These are phyloP conservation scores for Dasyprocta punctata DNA, from an alignment of 2,113 vertebrate species.

Conservation along the genomic window DNA sequence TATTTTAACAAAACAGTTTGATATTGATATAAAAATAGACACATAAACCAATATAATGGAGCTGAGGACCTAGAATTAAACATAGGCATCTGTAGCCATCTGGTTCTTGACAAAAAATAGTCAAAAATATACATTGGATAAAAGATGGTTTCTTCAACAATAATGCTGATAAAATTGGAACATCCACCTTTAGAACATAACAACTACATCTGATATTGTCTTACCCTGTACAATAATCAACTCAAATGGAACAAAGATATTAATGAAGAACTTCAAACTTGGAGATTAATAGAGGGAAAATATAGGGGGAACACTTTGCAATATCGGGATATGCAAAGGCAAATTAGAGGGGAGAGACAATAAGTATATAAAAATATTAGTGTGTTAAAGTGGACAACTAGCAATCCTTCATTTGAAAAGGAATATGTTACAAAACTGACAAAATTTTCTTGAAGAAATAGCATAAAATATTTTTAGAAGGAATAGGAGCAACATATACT, in stretches of 20 bases:
- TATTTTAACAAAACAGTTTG: not conserved
- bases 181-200: not conserved
- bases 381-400: not conserved
- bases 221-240: not conserved
- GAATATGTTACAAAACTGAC: not conserved
- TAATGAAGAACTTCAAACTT: not conserved
- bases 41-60: not conserved
- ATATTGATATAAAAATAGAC: not conserved
- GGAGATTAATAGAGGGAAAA: not conserved
- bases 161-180: not conserved
- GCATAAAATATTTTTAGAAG: not conserved
- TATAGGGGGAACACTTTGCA: not conserved
- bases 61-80: not conserved
- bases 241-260: not conserved
- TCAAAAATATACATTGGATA: not conserved
- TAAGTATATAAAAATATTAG: not conserved
- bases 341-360: not conserved
- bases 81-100: not conserved
- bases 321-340: not conserved
- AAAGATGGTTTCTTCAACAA: not conserved
- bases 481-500: not conserved
- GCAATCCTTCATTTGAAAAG: not conserved
- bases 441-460: not conserved
- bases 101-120: not conserved
- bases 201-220: not conserved